Percentiles rank a stretch among this genome's conserved stretches.
These are phyloP conservation scores for Catocala sponsa DNA, from an alignment of 2,888 invertebrate genomes.

Conservation along the genomic window DNA sequence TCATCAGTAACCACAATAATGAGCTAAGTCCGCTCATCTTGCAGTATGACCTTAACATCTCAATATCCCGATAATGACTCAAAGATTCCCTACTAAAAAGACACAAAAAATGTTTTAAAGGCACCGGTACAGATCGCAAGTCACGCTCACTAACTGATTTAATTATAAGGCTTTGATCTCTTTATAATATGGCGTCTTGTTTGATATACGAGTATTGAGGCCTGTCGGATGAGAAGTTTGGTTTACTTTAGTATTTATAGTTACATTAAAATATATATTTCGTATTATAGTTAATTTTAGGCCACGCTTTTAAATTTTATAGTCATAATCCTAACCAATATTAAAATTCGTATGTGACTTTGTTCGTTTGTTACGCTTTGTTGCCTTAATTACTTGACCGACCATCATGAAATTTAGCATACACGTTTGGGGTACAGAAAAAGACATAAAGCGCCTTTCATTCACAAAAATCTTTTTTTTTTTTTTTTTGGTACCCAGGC, in stretches of 20 bases:
- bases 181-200: slow-evolving; percentile 45
- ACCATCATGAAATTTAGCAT: too few species aligned
- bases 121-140: slow-evolving; percentile 27
- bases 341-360: too few species aligned
- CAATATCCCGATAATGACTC: slow-evolving; percentile 46
- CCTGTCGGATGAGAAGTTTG: slow-evolving; percentile 1
- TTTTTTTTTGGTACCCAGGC: too few species aligned
- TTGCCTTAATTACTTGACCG: too few species aligned
- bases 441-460: too few species aligned
- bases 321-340: too few species aligned
- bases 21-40: not conserved
- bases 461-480: too few species aligned
- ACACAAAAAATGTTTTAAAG: slow-evolving; percentile 34
- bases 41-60: slow-evolving; percentile 17
- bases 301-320: too few species aligned
- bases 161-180: slow-evolving; percentile 51
- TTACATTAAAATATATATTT: too few species aligned
- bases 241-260: slow-evolving; percentile 9
- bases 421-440: too few species aligned
- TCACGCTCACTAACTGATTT: slow-evolving; percentile 53
- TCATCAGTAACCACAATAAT: not conserved
- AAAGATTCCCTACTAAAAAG: slow-evolving; percentile 26
- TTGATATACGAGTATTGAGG: slow-evolving; percentile 22
- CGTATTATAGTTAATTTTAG: too few species aligned
- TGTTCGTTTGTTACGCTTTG: too few species aligned